Evolutionary conservation across 2,113 vertebrate species (phyloP).

Genomic region (Acanthisitta chloris): DNA sequence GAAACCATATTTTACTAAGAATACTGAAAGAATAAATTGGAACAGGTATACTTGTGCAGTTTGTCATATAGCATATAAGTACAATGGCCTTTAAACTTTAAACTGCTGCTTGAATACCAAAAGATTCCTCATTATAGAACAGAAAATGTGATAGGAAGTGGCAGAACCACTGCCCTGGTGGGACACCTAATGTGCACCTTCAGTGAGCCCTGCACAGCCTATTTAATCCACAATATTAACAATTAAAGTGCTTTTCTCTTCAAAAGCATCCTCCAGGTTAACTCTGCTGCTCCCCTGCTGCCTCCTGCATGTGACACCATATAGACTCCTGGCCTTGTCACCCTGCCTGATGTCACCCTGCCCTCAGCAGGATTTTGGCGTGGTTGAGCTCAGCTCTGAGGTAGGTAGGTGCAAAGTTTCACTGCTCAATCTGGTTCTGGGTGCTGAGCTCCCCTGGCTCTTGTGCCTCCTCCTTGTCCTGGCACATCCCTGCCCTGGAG

Average conservation of each 20-base stretch:
- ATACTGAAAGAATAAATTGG: not conserved
- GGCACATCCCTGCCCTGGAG: not conserved
- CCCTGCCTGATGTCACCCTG: not conserved
- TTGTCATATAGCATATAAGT: not conserved
- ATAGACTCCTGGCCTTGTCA: not conserved
- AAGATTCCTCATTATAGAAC: not conserved
- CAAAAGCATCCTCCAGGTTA: not conserved
- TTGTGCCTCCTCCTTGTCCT: not conserved
- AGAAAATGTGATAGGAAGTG: not conserved
- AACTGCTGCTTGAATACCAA: not conserved
- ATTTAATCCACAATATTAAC: not conserved
- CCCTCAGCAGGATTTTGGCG: not conserved
- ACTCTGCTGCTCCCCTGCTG: not conserved
- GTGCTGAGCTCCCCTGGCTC: not conserved
- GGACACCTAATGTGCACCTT: not conserved
- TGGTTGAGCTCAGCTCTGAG: not conserved
- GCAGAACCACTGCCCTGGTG: not conserved
- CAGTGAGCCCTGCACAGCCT: not conserved
- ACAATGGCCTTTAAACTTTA: not conserved
- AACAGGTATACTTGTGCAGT: not conserved
- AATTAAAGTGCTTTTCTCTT: not conserved
- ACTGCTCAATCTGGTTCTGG: not conserved
- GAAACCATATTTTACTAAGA: not conserved
- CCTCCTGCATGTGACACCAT: not conserved
- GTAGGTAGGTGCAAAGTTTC: not conserved